phyloP scores from a whole-genome alignment of 2,888 invertebrate species.

The Diplazon laetatorius region DNA sequence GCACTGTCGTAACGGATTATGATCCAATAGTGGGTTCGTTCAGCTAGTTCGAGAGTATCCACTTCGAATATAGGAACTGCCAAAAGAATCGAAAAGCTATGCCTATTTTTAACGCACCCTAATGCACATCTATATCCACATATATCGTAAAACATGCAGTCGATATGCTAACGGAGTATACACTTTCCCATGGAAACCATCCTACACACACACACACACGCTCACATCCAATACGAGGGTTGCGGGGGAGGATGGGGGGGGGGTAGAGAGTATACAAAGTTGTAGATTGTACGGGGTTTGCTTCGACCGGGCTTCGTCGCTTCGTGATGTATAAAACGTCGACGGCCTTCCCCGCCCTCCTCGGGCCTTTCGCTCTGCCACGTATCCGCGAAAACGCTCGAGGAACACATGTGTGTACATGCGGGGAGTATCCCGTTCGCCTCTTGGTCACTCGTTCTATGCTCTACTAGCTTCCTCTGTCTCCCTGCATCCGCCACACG shows the following conservation, averaged over 20 bases:
- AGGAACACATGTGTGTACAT: conserved; percentile 36
- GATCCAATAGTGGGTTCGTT: no score
- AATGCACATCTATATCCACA: neutral
- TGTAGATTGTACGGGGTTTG: conserved; percentile 39
- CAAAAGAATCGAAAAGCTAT: no score
- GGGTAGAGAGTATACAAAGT: conserved; percentile 50
- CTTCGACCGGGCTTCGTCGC: conserved; percentile 42
- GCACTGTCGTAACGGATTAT: no score
- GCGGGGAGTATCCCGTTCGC: conserved; percentile 28
- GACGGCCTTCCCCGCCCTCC: conserved; percentile 28
- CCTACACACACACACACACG: conserved; percentile 32
- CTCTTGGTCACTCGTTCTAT: conserved; percentile 48
- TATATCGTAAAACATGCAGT: conserved; percentile 20
- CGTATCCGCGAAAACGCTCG: conserved; percentile 53
- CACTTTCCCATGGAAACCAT: conserved; percentile 30
- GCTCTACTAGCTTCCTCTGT: conserved; percentile 34
- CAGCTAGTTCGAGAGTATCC: no score
- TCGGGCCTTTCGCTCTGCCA: conserved; percentile 47
- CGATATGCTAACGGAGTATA: conserved; percentile 17
- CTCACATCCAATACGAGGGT: conserved; percentile 22
- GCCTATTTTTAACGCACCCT: no score
- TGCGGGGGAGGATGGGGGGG: conserved; percentile 4
- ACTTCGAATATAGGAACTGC: no score
- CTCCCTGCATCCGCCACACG: conserved; percentile 33
- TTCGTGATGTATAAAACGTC: conserved; percentile 55